A percentile compares a stretch with the other conserved stretches of the same genome.
These are phyloP conservation scores for Eupithecia subumbrata DNA, from an alignment of 2,888 invertebrate species.

Conservation along the genomic window DNA sequence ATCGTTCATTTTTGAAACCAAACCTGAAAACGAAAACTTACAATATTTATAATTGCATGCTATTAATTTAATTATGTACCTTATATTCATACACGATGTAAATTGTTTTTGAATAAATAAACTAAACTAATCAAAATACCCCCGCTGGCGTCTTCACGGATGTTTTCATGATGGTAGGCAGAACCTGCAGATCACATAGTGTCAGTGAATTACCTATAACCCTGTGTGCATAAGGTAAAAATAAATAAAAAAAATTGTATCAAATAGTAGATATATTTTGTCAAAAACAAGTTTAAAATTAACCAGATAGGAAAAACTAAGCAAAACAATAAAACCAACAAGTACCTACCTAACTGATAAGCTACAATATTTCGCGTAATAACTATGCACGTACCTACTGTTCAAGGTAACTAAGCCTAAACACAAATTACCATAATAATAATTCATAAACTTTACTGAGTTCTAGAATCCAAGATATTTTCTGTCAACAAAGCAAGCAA, in stretches of 20 bases:
- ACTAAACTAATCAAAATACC: no score
- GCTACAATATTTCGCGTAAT: neutral
- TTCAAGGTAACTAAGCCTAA: neutral
- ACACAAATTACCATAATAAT: neutral
- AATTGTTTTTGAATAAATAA: no score
- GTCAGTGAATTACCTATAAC: no score
- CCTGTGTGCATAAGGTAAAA: neutral
- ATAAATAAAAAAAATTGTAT: constrained; percentile 23
- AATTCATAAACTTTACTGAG: neutral
- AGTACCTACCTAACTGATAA: neutral
- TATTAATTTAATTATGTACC: no score
- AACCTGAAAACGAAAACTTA: no score
- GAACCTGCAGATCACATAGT: no score
- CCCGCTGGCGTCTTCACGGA: no score
- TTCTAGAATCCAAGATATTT: neutral
- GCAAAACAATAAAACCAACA: constrained; percentile 10
- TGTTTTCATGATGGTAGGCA: no score
- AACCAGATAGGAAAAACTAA: neutral
- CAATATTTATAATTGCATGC: no score
- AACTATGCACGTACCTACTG: neutral
- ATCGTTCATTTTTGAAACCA: no score
- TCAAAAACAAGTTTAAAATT: constrained; percentile 30
- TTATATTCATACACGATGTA: no score
- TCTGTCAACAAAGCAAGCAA: neutral
- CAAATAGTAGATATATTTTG: constrained; percentile 39